Conservation (phyloP, 2,888 invertebrate species). For the Amblyteles armatorius region DNA sequence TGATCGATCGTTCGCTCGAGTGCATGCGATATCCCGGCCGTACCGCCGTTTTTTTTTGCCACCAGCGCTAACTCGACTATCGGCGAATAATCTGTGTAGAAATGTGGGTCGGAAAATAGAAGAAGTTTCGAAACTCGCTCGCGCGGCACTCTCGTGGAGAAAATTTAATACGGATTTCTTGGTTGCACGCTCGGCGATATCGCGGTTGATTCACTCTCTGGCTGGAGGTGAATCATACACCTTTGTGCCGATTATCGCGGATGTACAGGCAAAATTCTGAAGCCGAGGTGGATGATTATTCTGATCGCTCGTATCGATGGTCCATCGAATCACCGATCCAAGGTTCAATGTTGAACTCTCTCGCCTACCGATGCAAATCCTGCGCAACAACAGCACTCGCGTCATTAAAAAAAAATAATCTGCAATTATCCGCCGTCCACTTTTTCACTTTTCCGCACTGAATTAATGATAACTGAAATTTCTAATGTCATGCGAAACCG, state of each 20-base stretch:
- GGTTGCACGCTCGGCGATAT: neutral
- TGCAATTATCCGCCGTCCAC: neutral
- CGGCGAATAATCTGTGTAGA: constrained; percentile 21
- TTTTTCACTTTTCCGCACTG: neutral
- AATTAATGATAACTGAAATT: neutral
- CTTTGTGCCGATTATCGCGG: constrained; percentile 46
- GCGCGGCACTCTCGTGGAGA: neutral
- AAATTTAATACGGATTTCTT: constrained; percentile 11
- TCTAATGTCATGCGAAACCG: neutral
- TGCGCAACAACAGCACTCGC: neutral
- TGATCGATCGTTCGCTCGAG: constrained; percentile 48
- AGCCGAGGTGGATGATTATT: constrained; percentile 34
- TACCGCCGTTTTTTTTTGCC: constrained; percentile 29
- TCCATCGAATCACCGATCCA: neutral
- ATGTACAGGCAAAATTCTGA: constrained; percentile 18
- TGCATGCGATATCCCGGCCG: constrained; percentile 8
- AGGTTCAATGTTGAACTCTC: constrained; percentile 8
- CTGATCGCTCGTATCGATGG: neutral
- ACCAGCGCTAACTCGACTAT: neutral
- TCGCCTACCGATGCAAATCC: neutral
- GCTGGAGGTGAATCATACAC: constrained; percentile 35
- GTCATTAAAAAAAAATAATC: constrained; percentile 8
- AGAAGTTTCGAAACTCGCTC: constrained; percentile 25
- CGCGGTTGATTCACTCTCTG: constrained; percentile 46
- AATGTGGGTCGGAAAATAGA: constrained; percentile 57